Percentiles rank a stretch among this genome's conserved stretches.
Evolutionary conservation across 2,797 vertebrate species (phyloP).

Genomic region (Poeciliopsis turneri): DNA sequence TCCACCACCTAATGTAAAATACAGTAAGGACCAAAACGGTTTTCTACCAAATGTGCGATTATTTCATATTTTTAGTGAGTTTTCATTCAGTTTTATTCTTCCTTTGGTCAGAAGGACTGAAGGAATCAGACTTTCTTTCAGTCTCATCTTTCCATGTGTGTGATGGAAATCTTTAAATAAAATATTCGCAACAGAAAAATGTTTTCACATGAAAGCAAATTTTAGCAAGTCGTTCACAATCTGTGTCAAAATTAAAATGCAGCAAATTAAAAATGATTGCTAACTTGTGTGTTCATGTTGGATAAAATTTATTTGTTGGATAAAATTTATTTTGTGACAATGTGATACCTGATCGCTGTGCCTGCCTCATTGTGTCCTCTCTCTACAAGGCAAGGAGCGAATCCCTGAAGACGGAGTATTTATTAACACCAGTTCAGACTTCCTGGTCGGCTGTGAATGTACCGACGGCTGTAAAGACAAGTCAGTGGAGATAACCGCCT

Average conservation of each 20-base stretch:
- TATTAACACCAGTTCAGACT: slow-evolving; percentile 93
- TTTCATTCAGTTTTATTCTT: not conserved
- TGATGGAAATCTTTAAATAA: not conserved
- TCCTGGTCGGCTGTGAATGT: slow-evolving; percentile 96
- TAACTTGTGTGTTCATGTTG: not conserved
- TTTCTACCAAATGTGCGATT: slow-evolving; percentile 4
- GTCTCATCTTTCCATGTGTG: not conserved
- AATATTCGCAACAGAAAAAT: not conserved
- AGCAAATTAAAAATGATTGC: not conserved
- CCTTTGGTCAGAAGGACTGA: not conserved
- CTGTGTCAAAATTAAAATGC: not conserved
- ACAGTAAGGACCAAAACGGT: slow-evolving; percentile 83
- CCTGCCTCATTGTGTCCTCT: slow-evolving; percentile 1
- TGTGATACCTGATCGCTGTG: not conserved
- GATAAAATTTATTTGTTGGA: not conserved
- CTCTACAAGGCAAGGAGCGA: slow-evolving; percentile 83
- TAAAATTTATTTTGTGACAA: not conserved
- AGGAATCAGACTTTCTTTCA: not conserved
- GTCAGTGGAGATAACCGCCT: slow-evolving; percentile 75
- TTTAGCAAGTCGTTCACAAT: not conserved
- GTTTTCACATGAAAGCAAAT: not conserved
- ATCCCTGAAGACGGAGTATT: slow-evolving; percentile 93
- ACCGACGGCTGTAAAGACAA: slow-evolving; percentile 95
- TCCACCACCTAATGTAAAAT: slow-evolving; percentile 91
- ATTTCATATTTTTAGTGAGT: not conserved